Conservation (phyloP, 2,797 vertebrate genomes). For the Todus mexicanus region DNA sequence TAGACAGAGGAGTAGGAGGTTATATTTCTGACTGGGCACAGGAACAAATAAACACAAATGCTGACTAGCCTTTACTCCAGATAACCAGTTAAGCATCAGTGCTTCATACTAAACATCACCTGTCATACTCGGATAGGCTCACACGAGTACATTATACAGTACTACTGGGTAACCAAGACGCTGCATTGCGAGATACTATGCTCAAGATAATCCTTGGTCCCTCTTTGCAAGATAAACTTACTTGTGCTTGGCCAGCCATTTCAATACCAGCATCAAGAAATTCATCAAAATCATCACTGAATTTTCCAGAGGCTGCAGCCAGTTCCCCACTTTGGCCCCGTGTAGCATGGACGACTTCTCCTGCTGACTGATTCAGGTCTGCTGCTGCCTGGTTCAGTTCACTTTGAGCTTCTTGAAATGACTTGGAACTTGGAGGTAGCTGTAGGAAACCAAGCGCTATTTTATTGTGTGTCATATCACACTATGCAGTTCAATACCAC, state of each 20-base stretch:
- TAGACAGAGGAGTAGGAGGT: neutral
- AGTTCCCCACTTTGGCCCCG: constrained; percentile 91
- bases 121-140: neutral
- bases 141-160: neutral
- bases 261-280: constrained; percentile 97
- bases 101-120: neutral
- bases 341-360: constrained; percentile 95
- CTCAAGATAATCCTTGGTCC: neutral
- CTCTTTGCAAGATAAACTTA: constrained; percentile 37
- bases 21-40: neutral
- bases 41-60: neutral
- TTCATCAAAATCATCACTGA: constrained; percentile 97
- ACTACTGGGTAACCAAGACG: neutral
- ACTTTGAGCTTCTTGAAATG: constrained; percentile 97
- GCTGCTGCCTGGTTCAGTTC: constrained; percentile 96
- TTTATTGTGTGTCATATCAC: neutral
- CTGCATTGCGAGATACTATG: neutral
- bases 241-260: constrained; percentile 98
- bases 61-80: neutral
- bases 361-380: constrained; percentile 95
- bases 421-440: constrained; percentile 93
- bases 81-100: neutral
- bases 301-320: constrained; percentile 94
- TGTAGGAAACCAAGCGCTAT: constrained; percentile 44
- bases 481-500: neutral